A percentile compares a stretch with the other conserved stretches of the same genome.
Conservation (phyloP, 2,797 vertebrate genomes). For the Nannoperca obscura region DNA sequence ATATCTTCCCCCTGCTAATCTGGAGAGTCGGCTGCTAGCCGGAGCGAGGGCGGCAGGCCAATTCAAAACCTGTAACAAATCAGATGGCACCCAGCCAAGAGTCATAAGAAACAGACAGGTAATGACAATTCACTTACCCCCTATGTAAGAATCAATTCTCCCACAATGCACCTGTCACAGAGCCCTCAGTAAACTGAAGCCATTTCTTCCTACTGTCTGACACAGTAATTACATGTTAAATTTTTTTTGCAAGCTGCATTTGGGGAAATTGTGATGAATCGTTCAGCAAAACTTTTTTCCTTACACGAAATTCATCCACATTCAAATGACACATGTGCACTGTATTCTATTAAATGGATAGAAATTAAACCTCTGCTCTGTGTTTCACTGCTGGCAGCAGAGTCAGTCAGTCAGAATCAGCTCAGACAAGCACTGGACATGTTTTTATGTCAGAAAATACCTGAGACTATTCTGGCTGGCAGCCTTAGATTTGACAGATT, state of each 20-base stretch:
- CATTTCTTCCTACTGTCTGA: conserved; percentile 96
- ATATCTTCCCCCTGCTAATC: conserved; percentile 88
- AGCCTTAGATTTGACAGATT: background rate
- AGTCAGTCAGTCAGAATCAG: conserved; percentile 30
- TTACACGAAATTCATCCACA: conserved; percentile 31
- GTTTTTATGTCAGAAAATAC: conserved; percentile 3
- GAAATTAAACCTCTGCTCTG: conserved; percentile 25
- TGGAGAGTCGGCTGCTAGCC: conserved; percentile 81
- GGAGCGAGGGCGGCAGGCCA: conserved; percentile 86
- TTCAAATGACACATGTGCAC: conserved; percentile 26
- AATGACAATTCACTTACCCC: conserved; percentile 99
- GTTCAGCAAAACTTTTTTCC: conserved; percentile 89
- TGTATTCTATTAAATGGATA: conserved; percentile 4
- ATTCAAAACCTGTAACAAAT: conserved; percentile 95
- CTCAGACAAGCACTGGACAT: background rate
- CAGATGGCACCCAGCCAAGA: conserved; percentile 94
- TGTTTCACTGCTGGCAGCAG: background rate
- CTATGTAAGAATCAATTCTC: conserved; percentile 96
- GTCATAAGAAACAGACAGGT: conserved; percentile 95
- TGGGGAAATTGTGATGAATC: conserved; percentile 93
- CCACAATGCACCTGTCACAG: conserved; percentile 98
- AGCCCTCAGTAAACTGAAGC: conserved; percentile 92
- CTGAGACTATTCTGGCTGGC: background rate
- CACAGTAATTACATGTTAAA: conserved; percentile 96
- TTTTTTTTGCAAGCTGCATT: conserved; percentile 88